These are phyloP conservation scores for Sandelia bainsii DNA, from an alignment of 2,797 vertebrate species.

Conservation along the genomic window DNA sequence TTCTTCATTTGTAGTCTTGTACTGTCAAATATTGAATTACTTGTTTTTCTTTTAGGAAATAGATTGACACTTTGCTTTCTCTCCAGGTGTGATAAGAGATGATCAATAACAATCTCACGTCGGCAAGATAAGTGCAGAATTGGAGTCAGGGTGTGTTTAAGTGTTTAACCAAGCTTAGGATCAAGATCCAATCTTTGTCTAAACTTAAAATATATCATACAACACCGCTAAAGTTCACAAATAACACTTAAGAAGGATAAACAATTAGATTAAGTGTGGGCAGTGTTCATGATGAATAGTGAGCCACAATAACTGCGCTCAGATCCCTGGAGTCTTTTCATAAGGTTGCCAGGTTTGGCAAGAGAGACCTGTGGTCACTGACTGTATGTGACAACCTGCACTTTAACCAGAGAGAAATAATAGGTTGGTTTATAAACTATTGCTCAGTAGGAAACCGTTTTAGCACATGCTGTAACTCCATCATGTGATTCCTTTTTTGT, in stretches of 20 bases:
- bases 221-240: neutral
- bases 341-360: neutral
- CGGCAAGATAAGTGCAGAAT: neutral
- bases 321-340: neutral
- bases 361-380: neutral
- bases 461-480: neutral
- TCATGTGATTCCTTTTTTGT: neutral
- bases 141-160: neutral
- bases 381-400: neutral
- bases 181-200: neutral
- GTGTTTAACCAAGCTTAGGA: neutral
- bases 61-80: neutral
- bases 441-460: neutral
- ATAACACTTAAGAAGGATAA: neutral
- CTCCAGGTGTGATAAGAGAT: neutral
- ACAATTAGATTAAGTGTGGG: neutral
- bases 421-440: neutral
- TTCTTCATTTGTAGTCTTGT: neutral
- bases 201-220: neutral
- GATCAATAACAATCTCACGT: neutral
- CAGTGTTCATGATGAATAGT: too few species aligned
- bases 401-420: neutral
- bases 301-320: too few species aligned
- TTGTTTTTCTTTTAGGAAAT: neutral
- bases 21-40: neutral